Evolutionary conservation across 2,888 invertebrate genomes (phyloP).

Genomic region (Ligdia adustata): DNA sequence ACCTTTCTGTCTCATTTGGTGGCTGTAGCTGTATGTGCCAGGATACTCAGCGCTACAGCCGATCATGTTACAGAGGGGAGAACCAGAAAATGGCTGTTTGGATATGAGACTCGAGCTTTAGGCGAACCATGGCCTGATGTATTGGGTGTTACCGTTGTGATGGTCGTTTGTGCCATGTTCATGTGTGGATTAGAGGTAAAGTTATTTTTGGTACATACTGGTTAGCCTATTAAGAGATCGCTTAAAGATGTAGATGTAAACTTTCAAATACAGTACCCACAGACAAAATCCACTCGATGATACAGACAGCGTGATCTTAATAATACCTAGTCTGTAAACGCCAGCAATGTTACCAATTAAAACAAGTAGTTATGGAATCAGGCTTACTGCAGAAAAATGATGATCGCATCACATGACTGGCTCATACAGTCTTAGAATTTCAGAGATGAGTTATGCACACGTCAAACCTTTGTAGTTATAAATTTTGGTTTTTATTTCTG

Average conservation of each 20-base stretch:
- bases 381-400: constrained; percentile 22
- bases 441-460: constrained; percentile 9
- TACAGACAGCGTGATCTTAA: constrained; percentile 25
- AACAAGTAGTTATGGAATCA: constrained; percentile 21
- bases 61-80: constrained; percentile 85
- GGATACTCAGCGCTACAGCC: constrained; percentile 85
- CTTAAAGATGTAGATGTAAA: background rate
- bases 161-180: constrained; percentile 85
- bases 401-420: constrained; percentile 20
- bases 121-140: constrained; percentile 87
- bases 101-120: constrained; percentile 81
- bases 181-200: constrained; percentile 84
- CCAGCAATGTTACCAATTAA: constrained; percentile 31
- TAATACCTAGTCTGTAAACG: constrained; percentile 34
- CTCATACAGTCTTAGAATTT: constrained; percentile 14
- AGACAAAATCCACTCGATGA: background rate
- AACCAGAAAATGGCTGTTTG: constrained; percentile 85
- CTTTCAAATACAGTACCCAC: background rate
- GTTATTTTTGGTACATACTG: too few relatives aligned
- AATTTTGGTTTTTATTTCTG: constrained; percentile 10
- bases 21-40: constrained; percentile 85
- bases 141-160: constrained; percentile 84
- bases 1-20: constrained; percentile 83
- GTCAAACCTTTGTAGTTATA: background rate
- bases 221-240: background rate